These are phyloP conservation scores for Sus scrofa DNA, from an alignment of 2,113 vertebrate species.

Conservation along the genomic window T2T-Sscrofa CM000812.6:228701501-228702000, in stretches of 20 bases:
- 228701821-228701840: background rate
- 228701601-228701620: background rate
- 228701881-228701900: background rate
- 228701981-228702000: background rate
- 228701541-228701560: slow-evolving; percentile 62
- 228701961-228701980: background rate
- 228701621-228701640: slow-evolving; percentile 25
- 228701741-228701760: background rate
- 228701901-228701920: slow-evolving; percentile 22
- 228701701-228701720: background rate
- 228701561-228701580: slow-evolving; percentile 57
- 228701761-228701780: slow-evolving; percentile 44
- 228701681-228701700: background rate
- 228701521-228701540: slow-evolving; percentile 62
- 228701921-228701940: background rate
- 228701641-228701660: background rate
- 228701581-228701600: background rate
- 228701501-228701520: background rate
- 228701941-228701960: background rate
- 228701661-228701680: background rate
- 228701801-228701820: slow-evolving; percentile 19
- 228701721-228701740: background rate
- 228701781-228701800: background rate
- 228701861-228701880: background rate
- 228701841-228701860: background rate